Evolutionary conservation across 1,140 invertebrate species (phyloP).

Genomic region (Trichomalopsis sarcophagae): DNA sequence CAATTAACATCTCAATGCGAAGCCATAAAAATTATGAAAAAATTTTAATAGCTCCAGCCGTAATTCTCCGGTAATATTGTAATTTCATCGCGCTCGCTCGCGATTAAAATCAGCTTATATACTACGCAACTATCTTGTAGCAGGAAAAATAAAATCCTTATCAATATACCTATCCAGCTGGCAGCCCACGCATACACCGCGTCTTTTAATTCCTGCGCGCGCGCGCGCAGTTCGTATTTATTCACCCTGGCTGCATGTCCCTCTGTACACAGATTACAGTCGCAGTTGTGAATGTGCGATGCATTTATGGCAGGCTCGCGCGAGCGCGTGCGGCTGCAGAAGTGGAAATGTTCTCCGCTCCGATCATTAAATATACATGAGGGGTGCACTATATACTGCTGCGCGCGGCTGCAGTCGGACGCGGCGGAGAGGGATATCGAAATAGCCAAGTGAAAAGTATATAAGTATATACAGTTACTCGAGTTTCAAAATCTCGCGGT

Average conservation of each 20-base stretch:
- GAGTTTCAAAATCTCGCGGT: slow-evolving; percentile 44
- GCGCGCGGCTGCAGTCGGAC: not conserved
- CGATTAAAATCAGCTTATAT: not conserved
- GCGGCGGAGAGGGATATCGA: slow-evolving; percentile 10
- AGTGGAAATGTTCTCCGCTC: slow-evolving; percentile 51
- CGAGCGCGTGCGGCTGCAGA: slow-evolving; percentile 16
- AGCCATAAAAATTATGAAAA: not conserved
- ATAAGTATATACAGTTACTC: not conserved
- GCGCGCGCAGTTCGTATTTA: slow-evolving; percentile 2
- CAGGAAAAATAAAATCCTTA: slow-evolving; percentile 24
- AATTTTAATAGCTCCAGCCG: not conserved
- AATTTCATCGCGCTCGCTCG: not conserved
- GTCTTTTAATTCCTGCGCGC: slow-evolving; percentile 10
- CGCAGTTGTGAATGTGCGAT: not conserved
- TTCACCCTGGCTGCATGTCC: slow-evolving; percentile 1
- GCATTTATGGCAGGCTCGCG: slow-evolving; percentile 45
- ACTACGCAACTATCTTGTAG: not conserved
- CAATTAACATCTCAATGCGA: not conserved
- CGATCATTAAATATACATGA: slow-evolving; percentile 66
- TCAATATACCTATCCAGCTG: not conserved
- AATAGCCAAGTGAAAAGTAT: slow-evolving; percentile 35
- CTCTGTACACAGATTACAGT: not conserved
- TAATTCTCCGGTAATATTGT: not conserved
- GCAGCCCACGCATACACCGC: no score
- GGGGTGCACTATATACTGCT: slow-evolving; percentile 38